These are phyloP conservation scores for Lycaon pictus DNA, from an alignment of 2,113 vertebrate species.

Conservation along the genomic window DNA sequence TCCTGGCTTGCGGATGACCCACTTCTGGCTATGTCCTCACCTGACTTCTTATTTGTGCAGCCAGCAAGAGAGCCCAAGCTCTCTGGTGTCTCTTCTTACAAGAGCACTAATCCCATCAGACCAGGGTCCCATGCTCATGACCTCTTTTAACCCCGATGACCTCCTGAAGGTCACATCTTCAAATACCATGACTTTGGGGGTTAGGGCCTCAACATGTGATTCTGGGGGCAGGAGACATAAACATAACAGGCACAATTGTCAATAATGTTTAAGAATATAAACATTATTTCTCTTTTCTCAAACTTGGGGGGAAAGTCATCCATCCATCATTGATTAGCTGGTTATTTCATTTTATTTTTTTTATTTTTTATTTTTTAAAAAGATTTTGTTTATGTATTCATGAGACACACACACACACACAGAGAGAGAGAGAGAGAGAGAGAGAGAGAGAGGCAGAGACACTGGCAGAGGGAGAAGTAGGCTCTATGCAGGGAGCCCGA, in stretches of 20 bases:
- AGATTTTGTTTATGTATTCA: too few relatives aligned
- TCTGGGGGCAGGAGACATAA: not conserved
- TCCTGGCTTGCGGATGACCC: not conserved
- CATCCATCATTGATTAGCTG: not conserved
- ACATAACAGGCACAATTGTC: not conserved
- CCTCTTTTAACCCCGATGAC: not conserved
- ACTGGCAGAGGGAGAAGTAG: too few relatives aligned
- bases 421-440: too few relatives aligned
- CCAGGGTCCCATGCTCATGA: not conserved
- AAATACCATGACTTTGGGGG: not conserved
- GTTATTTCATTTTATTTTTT: not conserved
- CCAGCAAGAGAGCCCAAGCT: not conserved
- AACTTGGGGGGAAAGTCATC: not conserved
- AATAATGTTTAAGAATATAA: constrained; percentile 4
- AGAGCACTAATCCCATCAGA: not conserved
- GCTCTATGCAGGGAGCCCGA: too few relatives aligned
- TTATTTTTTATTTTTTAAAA: too few relatives aligned
- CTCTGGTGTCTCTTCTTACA: not conserved
- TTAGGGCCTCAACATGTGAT: not conserved
- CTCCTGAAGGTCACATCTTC: not conserved
- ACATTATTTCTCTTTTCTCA: not conserved
- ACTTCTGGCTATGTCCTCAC: not conserved
- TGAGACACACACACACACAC: too few relatives aligned
- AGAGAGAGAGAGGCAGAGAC: too few relatives aligned
- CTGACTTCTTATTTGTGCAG: not conserved